Percentiles rank a stretch among this genome's conserved stretches.
These are phyloP conservation scores for Chironomus tentans DNA, from an alignment of 2,888 invertebrate species.

Conservation along the genomic window DNA sequence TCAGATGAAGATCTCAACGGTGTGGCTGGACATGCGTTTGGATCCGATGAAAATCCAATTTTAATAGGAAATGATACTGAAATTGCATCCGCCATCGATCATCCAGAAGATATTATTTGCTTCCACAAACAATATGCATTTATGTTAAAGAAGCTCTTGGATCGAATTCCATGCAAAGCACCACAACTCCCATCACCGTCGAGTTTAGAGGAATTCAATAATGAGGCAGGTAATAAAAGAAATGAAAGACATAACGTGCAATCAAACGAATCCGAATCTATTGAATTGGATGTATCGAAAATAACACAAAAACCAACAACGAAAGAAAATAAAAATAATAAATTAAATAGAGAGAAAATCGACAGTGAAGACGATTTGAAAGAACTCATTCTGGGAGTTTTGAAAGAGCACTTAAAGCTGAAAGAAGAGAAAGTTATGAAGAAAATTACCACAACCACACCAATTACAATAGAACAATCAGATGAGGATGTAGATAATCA, in stretches of 20 bases:
- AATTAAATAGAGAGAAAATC: neutral
- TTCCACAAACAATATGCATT: constrained; percentile 16
- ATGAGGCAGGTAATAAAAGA: neutral
- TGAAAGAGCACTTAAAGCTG: neutral
- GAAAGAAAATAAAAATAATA: neutral
- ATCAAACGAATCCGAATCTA: constrained; percentile 5
- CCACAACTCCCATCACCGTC: neutral
- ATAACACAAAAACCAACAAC: neutral
- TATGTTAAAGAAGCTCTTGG: constrained; percentile 8
- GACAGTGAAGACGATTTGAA: neutral
- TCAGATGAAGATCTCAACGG: too few species aligned
- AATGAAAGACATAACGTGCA: neutral
- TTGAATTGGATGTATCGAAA: neutral
- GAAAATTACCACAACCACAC: neutral
- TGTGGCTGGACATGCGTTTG: neutral
- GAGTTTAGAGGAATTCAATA: neutral
- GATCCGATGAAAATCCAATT: neutral
- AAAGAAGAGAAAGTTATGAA: constrained; percentile 4
- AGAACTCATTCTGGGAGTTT: neutral
- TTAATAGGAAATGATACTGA: neutral
- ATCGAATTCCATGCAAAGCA: constrained; percentile 1
- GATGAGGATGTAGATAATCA: neutral
- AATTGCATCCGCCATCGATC: neutral
- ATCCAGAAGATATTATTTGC: constrained; percentile 16
- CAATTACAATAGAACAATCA: neutral